Base-by-base conservation (phyloP, 2,888 invertebrate species). In the Brachyptera risi region DNA sequence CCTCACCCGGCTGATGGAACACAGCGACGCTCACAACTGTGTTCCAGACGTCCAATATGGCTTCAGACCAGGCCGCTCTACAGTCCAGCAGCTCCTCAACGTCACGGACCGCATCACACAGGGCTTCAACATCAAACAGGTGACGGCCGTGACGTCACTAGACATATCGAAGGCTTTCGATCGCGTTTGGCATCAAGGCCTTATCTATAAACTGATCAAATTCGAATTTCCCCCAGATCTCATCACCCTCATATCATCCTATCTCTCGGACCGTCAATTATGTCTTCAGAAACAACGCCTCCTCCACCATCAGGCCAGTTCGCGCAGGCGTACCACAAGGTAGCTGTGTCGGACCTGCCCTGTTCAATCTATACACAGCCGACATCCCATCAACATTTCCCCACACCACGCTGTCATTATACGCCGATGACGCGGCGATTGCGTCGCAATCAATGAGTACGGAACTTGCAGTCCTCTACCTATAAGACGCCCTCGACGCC, bases 321-420 rank as follows among this genome's bases (percentile, higher is more conserved):
- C n/a, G n/a, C n/a, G n/a, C n/a, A n/a, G n/a, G n/a, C n/a, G 50
- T 50, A 24, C 50, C 50, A n/a, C 50, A 50, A 50, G 50, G 50
- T 21, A 21, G 21, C 26, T 21, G 23, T 9, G n/a, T 50, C 3
- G 50, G 21, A 7, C 50, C 50, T 11, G 15, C 15, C 11, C 47
- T 44, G 15, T 21, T 19, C 5, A 44, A 44, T 17, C 11, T 44
- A 17, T 50, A 21, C 50, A 24, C 26, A 1, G n/a, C 23, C n/a
- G 24, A 50, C 15, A 26, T 24, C 31, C 31, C 31, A n/a, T 15
- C 50, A 1, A 50, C 19, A 19, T n/a, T 24, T 15, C 24, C 50
- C 1, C 9, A 50, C 15, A 23, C 24, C 11, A 17, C 15, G 21
- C 7, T 23, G 1, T 19, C 50, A n/a, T 24, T 50, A 23, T 50